Evolutionary conservation across 2,113 vertebrate species (phyloP), one percentile per base, ranked within the genome.

Genomic region (Romanogobio albipinnatus): DNA sequence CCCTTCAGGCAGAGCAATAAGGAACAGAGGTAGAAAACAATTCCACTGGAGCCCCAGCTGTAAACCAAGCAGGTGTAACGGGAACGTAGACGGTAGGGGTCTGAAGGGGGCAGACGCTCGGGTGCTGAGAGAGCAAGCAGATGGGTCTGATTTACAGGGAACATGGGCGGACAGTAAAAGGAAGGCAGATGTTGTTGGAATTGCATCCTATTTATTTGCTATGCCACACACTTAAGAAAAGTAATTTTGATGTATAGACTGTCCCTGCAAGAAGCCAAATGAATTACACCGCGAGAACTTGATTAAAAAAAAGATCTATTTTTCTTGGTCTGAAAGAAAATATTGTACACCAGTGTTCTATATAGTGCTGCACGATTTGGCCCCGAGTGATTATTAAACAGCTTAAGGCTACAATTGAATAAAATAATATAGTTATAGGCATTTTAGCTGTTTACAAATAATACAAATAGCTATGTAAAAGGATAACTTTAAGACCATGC

Each of bases 281-380:
- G n/a, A 68, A 39, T 4, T 4, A 5, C 68, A 43, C 33, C 1
- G 68, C 0, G 9, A n/a, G 36, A 71, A 11, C 17, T 76, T 22
- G 29, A 58, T 36, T 76, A n/a, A 29, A 29, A 29, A 58, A 76
- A 61, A 39, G 6, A 45, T 61, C 4, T 1, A 39, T 59, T 76
- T 76, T 36, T 76, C 49, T 76, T 56, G 26, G 17, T 56, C 74
- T 76, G 26, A 76, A 39, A 59, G 53, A 8, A 53, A 79, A 62
- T 47, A 10, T 29, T 14, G n/a, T 24, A 17, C 26, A 10, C 22
- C 76, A 2, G 10, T n/a, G 53, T 59, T 58, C 17, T 58, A 13
- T 78, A 29, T 9, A 9, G 19, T 22, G 76, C 56, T 59, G 53
- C 53, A 78, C 15, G 2, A 56, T 76, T 76, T 76, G 76, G 76